A percentile compares a stretch with the other conserved stretches of the same genome.
phyloP scores from a whole-genome alignment of 2,113 vertebrate genomes.

The Brachirus orientalis region DNA sequence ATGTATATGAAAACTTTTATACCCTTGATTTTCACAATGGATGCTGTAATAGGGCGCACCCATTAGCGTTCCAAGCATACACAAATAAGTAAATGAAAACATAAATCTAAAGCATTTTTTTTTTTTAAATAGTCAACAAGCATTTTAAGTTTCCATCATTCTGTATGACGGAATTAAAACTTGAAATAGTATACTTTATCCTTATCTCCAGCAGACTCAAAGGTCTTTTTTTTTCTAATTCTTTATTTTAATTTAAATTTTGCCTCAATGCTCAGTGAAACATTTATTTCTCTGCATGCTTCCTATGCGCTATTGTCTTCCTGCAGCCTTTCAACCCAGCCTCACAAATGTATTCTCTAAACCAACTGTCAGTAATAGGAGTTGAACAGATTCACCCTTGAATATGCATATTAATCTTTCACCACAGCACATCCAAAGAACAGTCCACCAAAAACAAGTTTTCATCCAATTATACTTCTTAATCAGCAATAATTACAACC shows the following conservation, averaged over 20 bases:
- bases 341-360: slow-evolving; percentile 49
- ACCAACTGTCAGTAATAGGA: slow-evolving; percentile 85
- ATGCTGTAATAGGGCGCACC: too few species aligned
- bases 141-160: too few species aligned
- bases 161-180: background rate
- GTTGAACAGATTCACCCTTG: slow-evolving; percentile 86
- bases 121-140: too few species aligned
- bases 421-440: slow-evolving; percentile 87
- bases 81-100: too few species aligned
- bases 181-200: background rate
- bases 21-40: too few species aligned
- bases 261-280: slow-evolving; percentile 26
- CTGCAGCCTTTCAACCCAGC: slow-evolving; percentile 54
- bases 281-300: slow-evolving; percentile 26
- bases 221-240: slow-evolving; percentile 16
- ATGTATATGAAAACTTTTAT: too few species aligned
- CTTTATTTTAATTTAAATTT: slow-evolving; percentile 6
- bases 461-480: slow-evolving; percentile 81
- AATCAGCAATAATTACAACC: slow-evolving; percentile 80
- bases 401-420: slow-evolving; percentile 73
- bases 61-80: too few species aligned
- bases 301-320: slow-evolving; percentile 39
- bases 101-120: too few species aligned
- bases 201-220: slow-evolving; percentile 4
- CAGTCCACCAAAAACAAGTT: slow-evolving; percentile 84